phyloP scores from a whole-genome alignment of 1,140 invertebrate genomes.

The Camponotus floridanus region DNA sequence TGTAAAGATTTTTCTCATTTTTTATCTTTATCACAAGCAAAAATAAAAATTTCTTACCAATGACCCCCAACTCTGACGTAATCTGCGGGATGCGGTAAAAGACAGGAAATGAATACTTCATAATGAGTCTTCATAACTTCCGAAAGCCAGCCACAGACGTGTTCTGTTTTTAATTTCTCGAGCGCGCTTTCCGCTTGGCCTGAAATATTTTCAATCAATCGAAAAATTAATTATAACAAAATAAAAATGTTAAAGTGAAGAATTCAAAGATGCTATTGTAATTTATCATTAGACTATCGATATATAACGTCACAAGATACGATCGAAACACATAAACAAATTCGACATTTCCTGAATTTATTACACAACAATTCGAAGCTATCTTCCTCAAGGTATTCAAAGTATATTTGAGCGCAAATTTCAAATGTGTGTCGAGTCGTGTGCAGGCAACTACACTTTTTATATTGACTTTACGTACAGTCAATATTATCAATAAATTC shows the following conservation, averaged over 20 bases:
- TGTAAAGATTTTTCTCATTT: background rate
- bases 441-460: conserved; percentile 35
- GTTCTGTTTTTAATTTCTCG: conserved; percentile 97
- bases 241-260: conserved; percentile 29
- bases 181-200: conserved; percentile 94
- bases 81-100: conserved; percentile 95
- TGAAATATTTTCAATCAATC: conserved; percentile 75
- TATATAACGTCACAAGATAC: conserved; percentile 13
- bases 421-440: conserved; percentile 30
- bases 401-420: conserved; percentile 34
- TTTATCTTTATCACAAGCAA: background rate
- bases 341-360: conserved; percentile 24
- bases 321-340: conserved; percentile 35
- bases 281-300: conserved; percentile 28
- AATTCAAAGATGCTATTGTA: background rate
- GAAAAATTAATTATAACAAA: background rate
- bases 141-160: conserved; percentile 97
- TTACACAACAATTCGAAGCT: conserved; percentile 12
- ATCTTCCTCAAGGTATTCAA: background rate
- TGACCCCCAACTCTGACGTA: conserved; percentile 97
- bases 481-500: background rate
- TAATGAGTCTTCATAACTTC: conserved; percentile 95
- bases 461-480: conserved; percentile 29
- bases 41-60: conserved; percentile 88
- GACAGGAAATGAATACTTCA: conserved; percentile 94